Base-by-base conservation (phyloP, 2,888 invertebrate genomes). In the Oligia latruncula region DNA sequence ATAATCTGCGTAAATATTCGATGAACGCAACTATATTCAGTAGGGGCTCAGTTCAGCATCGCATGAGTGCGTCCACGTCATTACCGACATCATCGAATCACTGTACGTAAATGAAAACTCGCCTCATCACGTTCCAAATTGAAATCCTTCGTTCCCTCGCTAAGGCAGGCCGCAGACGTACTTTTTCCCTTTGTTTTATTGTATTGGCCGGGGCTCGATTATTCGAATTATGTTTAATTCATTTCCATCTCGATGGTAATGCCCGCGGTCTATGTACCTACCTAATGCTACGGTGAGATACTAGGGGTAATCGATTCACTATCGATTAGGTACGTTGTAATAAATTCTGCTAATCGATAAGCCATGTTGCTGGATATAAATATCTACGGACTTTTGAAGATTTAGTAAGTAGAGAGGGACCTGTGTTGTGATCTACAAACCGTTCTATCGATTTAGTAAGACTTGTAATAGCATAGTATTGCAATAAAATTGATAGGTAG, bases 121-220 rank as follows among this genome's bases (percentile, higher is more conserved):
- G 95, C 93, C 95, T 95, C 96, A 96, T 97, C 97, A 97, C 97
- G 97, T 97, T 96, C 96, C 95, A 96, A 96, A 97, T 97, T 97
- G 97, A 96, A 97, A 97, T 97, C 96, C 96, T 95, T 94, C 93
- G 92, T 94, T 94, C 94, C 94, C 94, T 93, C 94, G 91, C 91
- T 92, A 91, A 92, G 90, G 93, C 93, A 92, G 92, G 95, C 95
- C 95, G 94, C 95, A 94, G 93, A 91, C 91, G 91, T 92, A 94
- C 94, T 94, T 95, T 94, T 95, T 93, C 95, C 95, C 94, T 96
- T 96, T 96, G 96, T 96, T 95, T 96, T 96, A 93, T 96, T 95
- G 94, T 95, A 95, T 95, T 93, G 94, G 93, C 92, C 93, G 93
- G 92, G 93, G 90, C 95, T 94, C 96, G 96, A 96, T 96, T 97